These are phyloP conservation scores for Zaprionus bogoriensis DNA, from an alignment of 2,888 invertebrate species.

Conservation along the genomic window DNA sequence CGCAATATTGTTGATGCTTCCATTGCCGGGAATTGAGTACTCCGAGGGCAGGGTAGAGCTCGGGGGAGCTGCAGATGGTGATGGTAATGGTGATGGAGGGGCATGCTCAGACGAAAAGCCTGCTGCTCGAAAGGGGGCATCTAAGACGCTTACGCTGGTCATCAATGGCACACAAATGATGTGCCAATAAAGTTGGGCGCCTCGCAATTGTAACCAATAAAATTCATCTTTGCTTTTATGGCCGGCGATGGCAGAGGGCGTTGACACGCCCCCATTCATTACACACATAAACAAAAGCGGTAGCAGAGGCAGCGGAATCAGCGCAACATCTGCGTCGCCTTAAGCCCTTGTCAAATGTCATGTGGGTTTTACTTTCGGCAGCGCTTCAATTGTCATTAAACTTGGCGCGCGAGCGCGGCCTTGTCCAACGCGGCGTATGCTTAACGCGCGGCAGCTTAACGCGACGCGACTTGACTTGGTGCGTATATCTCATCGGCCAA, in stretches of 20 bases:
- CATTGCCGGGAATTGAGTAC: slow-evolving; percentile 16
- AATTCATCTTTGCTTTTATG: slow-evolving; percentile 73
- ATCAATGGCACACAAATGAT: slow-evolving; percentile 57
- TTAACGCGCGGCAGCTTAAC: slow-evolving; percentile 10
- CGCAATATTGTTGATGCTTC: slow-evolving; percentile 33
- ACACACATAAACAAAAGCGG: slow-evolving; percentile 28
- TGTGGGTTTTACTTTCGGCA: slow-evolving; percentile 49
- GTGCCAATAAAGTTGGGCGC: slow-evolving; percentile 68
- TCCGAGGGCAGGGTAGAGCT: not conserved
- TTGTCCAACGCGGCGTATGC: slow-evolving; percentile 28
- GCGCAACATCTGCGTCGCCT: slow-evolving; percentile 42
- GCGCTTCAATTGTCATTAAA: slow-evolving; percentile 50
- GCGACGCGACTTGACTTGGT: not conserved
- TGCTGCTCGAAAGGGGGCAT: not conserved
- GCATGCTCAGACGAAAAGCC: not conserved
- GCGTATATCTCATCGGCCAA: slow-evolving; percentile 3
- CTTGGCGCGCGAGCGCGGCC: slow-evolving; percentile 23
- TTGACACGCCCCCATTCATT: slow-evolving; percentile 36
- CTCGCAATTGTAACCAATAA: slow-evolving; percentile 69
- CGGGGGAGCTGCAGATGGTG: too few species aligned
- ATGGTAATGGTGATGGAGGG: too few species aligned
- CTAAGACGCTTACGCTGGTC: slow-evolving; percentile 10
- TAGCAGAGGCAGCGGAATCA: not conserved
- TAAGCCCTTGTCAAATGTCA: slow-evolving; percentile 74
- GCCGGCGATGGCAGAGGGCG: slow-evolving; percentile 20